Evolutionary conservation across 2,888 invertebrate species (phyloP).

Genomic region (Platycheirus rosarum): DNA sequence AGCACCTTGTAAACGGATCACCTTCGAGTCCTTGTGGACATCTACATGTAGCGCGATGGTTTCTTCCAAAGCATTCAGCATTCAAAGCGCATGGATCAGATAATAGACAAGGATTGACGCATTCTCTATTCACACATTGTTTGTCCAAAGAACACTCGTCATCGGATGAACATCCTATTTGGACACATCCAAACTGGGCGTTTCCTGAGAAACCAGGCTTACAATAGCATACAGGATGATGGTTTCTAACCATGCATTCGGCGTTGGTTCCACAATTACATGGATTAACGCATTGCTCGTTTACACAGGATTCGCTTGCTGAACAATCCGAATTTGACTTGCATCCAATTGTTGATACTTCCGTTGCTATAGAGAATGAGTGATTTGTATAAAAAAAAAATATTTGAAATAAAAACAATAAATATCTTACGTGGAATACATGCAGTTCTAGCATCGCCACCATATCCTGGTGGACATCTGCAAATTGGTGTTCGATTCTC

Average conservation of each 20-base stretch:
- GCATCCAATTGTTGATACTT: slow-evolving; percentile 87
- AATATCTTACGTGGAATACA: slow-evolving; percentile 94
- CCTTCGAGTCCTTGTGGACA: slow-evolving; percentile 90
- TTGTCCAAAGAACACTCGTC: slow-evolving; percentile 91
- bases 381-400: no score
- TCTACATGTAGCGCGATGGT: slow-evolving; percentile 91
- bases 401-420: no score
- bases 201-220: slow-evolving; percentile 92
- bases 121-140: slow-evolving; percentile 92
- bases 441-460: slow-evolving; percentile 88
- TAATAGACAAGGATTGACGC: slow-evolving; percentile 90
- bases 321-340: slow-evolving; percentile 91
- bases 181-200: slow-evolving; percentile 90
- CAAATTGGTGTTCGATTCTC: slow-evolving; percentile 90
- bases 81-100: slow-evolving; percentile 92
- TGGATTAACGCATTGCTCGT: slow-evolving; percentile 90
- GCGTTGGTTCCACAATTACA: slow-evolving; percentile 93
- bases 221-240: slow-evolving; percentile 93
- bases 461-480: slow-evolving; percentile 90
- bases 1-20: slow-evolving; percentile 91
- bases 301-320: slow-evolving; percentile 91
- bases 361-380: slow-evolving; percentile 83
- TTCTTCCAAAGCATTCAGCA: slow-evolving; percentile 92
- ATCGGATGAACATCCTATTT: slow-evolving; percentile 92
- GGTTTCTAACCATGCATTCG: slow-evolving; percentile 91